Evolutionary conservation across 2,113 vertebrate genomes (phyloP).

Genomic region (Seriola dumerili): DNA sequence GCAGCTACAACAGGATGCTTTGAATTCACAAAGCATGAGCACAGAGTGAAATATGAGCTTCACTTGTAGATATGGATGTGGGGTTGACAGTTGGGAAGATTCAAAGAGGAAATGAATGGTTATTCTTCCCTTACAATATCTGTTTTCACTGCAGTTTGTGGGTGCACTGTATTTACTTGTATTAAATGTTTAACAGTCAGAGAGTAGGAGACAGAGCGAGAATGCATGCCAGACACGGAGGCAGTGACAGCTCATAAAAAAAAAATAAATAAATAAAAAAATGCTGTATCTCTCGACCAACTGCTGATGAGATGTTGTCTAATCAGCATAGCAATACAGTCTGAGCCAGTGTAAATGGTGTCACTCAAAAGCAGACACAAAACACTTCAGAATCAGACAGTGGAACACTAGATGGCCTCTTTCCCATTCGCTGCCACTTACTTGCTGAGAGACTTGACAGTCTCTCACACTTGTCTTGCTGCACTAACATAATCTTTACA

Average conservation of each 20-base stretch:
- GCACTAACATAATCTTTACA: conserved; percentile 6
- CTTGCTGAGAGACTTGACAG: neutral
- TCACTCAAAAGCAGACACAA: conserved; percentile 38
- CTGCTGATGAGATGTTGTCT: conserved; percentile 44
- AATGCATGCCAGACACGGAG: neutral
- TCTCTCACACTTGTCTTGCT: neutral
- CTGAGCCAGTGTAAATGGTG: conserved; percentile 15
- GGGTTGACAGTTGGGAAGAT: neutral
- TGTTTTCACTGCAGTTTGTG: neutral
- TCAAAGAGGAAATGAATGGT: neutral
- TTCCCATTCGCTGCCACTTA: neutral
- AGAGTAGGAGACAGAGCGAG: neutral
- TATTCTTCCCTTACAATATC: neutral
- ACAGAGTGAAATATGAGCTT: neutral
- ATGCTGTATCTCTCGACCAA: neutral
- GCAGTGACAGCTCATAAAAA: neutral
- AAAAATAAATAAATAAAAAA: neutral
- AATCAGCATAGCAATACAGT: conserved; percentile 16
- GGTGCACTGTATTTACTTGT: neutral
- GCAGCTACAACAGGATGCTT: neutral
- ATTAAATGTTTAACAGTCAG: neutral
- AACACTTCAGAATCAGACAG: conserved; percentile 35
- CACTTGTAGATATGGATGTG: neutral
- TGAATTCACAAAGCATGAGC: conserved; percentile 17
- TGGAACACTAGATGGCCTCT: neutral